These are phyloP conservation scores for Ylistrum balloti DNA, from an alignment of 1,140 invertebrate species.

Conservation along the genomic window DNA sequence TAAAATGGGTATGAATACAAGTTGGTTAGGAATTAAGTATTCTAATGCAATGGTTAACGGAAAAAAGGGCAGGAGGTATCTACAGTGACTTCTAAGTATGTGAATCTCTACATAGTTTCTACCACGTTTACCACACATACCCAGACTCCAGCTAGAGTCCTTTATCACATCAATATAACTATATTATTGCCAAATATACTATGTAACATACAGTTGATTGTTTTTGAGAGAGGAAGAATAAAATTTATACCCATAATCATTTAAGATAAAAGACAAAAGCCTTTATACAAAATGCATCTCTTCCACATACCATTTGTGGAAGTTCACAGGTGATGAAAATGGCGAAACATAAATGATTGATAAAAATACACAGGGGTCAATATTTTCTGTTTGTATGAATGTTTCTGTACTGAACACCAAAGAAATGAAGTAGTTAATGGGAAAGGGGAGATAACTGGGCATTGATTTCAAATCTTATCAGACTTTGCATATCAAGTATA, in stretches of 20 bases:
- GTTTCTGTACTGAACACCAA: not conserved
- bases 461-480: not conserved
- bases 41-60: not conserved
- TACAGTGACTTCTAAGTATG: not conserved
- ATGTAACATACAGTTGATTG: not conserved
- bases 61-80: not conserved
- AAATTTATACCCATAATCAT: not conserved
- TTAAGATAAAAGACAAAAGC: not conserved
- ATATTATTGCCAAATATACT: constrained; percentile 7
- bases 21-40: not conserved
- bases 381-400: not conserved
- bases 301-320: not conserved
- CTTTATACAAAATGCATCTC: not conserved
- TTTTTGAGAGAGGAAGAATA: not conserved
- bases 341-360: not conserved
- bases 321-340: not conserved
- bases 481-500: constrained; percentile 5
- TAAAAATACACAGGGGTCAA: not conserved
- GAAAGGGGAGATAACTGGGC: no score
- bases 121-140: no score
- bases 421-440: no score
- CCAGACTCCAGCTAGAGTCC: no score
- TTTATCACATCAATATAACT: not conserved
- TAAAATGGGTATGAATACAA: not conserved
- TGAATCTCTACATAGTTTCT: no score